Evolutionary conservation across 2,888 invertebrate species (phyloP).

Genomic region (Nomada fucata): DNA sequence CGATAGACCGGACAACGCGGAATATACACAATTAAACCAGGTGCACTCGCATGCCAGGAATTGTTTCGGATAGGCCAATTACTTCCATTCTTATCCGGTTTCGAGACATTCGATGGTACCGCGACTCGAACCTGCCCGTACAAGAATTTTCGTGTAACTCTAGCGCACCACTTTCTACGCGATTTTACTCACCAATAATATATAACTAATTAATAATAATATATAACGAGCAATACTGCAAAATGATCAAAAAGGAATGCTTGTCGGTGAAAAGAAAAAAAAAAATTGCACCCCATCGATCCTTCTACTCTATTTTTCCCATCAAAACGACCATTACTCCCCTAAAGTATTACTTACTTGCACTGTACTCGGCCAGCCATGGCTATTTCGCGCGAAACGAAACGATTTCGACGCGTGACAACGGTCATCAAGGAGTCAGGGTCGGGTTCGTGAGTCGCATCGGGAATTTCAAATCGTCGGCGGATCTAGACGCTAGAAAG

Average conservation of each 20-base stretch:
- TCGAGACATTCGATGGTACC: neutral
- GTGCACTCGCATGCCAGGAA: conserved; percentile 17
- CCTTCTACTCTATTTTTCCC: no score
- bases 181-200: no score
- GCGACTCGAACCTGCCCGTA: neutral
- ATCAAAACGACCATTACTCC: neutral
- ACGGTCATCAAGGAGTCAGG: conserved; percentile 39
- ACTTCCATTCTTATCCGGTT: conserved; percentile 12
- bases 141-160: neutral
- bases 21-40: conserved; percentile 38
- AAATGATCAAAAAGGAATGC: no score
- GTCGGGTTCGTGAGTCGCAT: conserved; percentile 45
- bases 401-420: conserved; percentile 35
- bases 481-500: conserved; percentile 56
- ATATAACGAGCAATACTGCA: no score
- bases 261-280: no score
- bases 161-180: no score
- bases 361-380: neutral
- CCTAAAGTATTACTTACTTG: neutral
- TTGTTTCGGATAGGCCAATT: conserved; percentile 41
- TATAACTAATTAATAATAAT: no score
- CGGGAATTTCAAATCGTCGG: conserved; percentile 67
- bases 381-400: conserved; percentile 30
- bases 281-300: no score
- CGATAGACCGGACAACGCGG: conserved; percentile 36